These are phyloP conservation scores for Crossaster papposus DNA, from an alignment of 53 echinoderm and acorn worm species.

Conservation along the genomic window DNA sequence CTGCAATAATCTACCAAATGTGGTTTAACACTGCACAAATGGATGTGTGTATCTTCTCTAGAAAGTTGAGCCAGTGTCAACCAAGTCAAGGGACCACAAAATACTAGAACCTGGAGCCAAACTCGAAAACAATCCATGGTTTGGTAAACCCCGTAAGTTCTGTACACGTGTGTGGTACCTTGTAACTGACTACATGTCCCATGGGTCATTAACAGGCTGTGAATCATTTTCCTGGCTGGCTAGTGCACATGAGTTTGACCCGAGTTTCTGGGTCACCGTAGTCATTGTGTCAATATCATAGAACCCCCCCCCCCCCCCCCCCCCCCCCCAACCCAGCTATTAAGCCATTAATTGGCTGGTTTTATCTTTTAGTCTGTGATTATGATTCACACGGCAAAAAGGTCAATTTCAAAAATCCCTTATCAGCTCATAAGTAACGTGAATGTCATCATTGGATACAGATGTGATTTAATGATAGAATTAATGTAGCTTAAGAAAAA, in stretches of 20 bases:
- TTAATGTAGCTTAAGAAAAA: background rate
- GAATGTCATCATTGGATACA: background rate
- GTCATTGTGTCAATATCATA: background rate
- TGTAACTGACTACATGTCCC: conserved; percentile 33
- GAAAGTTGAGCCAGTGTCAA: no score
- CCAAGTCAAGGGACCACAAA: background rate
- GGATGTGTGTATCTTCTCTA: no score
- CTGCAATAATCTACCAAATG: no score
- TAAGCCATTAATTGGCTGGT: background rate
- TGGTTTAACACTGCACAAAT: no score
- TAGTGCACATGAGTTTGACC: conserved; percentile 27
- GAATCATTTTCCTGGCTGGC: conserved; percentile 54
- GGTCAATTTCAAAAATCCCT: background rate
- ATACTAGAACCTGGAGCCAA: background rate
- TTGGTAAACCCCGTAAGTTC: background rate
- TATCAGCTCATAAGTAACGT: background rate
- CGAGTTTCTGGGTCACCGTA: background rate
- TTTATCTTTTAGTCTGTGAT: background rate
- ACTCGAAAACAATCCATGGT: background rate
- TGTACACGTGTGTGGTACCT: background rate
- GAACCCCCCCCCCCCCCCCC: background rate
- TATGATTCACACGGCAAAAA: background rate
- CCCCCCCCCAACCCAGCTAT: background rate
- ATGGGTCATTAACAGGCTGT: conserved; percentile 25
- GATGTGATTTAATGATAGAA: background rate